These are phyloP conservation scores for Amphiprion percula DNA, from an alignment of 2,113 vertebrate species.

Conservation along the genomic window DNA sequence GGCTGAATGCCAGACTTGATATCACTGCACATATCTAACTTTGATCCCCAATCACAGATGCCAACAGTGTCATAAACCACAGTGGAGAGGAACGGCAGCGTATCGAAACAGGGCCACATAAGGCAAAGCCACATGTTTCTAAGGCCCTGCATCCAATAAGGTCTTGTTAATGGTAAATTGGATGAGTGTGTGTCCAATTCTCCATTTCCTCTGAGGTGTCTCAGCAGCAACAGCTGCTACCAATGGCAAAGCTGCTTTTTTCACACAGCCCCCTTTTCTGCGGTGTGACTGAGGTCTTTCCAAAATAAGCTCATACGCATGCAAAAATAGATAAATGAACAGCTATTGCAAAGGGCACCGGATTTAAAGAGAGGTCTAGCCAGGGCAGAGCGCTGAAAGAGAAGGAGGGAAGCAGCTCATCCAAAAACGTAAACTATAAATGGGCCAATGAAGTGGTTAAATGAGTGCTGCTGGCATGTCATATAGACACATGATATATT, in stretches of 20 bases:
- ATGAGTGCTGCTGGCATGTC: constrained; percentile 56
- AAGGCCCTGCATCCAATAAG: constrained; percentile 85
- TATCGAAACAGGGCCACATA: constrained; percentile 74
- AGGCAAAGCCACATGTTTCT: constrained; percentile 77
- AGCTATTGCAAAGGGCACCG: constrained; percentile 77
- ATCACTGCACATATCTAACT: constrained; percentile 3
- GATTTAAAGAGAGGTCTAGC: constrained; percentile 72
- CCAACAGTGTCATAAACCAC: constrained; percentile 33
- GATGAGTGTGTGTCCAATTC: constrained; percentile 87
- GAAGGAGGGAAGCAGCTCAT: constrained; percentile 54
- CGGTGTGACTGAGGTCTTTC: constrained; percentile 76
- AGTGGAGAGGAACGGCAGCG: constrained; percentile 37
- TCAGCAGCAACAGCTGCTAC: constrained; percentile 86
- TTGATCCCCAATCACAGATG: constrained; percentile 42
- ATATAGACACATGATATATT: constrained; percentile 31
- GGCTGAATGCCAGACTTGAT: constrained; percentile 28
- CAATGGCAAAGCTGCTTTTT: constrained; percentile 76
- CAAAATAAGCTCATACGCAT: constrained; percentile 82
- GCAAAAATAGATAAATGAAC: constrained; percentile 81
- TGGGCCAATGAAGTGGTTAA: constrained; percentile 66
- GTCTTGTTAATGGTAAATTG: constrained; percentile 88
- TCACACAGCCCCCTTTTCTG: constrained; percentile 74
- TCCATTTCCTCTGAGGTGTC: constrained; percentile 84
- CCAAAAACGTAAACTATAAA: constrained; percentile 71
- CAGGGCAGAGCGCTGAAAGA: constrained; percentile 60